Evolutionary conservation across 2,888 invertebrate genomes (phyloP).

Genomic region (Leucophenga montana): DNA sequence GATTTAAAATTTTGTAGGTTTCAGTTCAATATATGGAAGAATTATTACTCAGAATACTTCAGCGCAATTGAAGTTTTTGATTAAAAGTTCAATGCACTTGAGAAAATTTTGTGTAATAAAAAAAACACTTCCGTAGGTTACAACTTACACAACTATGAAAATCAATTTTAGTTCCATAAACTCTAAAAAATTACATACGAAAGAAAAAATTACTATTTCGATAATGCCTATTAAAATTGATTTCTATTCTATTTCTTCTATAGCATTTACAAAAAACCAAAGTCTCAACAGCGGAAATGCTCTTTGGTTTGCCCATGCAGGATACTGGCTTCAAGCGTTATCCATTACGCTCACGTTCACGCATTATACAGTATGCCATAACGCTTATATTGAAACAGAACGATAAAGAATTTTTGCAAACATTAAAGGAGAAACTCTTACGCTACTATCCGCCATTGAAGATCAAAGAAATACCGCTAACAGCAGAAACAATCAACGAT

Average conservation of each 20-base stretch:
- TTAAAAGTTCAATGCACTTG: too few relatives aligned
- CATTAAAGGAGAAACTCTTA: conserved; percentile 81
- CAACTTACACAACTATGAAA: too few relatives aligned
- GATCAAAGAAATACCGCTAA: conserved; percentile 35
- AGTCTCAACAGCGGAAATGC: conserved; percentile 88
- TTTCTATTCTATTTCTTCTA: conserved; percentile 42
- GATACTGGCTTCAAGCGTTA: conserved; percentile 93
- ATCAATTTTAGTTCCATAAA: too few relatives aligned
- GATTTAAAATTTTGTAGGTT: too few relatives aligned
- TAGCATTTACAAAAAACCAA: conserved; percentile 88
- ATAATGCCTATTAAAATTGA: too few relatives aligned
- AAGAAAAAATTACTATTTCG: too few relatives aligned
- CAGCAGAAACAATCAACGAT: conserved; percentile 41
- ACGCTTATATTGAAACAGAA: conserved; percentile 89
- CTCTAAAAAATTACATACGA: too few relatives aligned
- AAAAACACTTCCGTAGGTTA: too few relatives aligned
- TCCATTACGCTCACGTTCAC: conserved; percentile 86
- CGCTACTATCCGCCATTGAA: conserved; percentile 84
- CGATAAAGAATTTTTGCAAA: conserved; percentile 84
- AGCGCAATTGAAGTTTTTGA: too few relatives aligned
- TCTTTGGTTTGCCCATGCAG: conserved; percentile 92
- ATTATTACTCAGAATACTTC: too few relatives aligned
- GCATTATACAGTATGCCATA: conserved; percentile 91
- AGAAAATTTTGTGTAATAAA: too few relatives aligned
- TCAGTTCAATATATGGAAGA: too few relatives aligned